Evolutionary conservation across 2,888 invertebrate genomes (phyloP).

Genomic region (Agrochola lychnidis): DNA sequence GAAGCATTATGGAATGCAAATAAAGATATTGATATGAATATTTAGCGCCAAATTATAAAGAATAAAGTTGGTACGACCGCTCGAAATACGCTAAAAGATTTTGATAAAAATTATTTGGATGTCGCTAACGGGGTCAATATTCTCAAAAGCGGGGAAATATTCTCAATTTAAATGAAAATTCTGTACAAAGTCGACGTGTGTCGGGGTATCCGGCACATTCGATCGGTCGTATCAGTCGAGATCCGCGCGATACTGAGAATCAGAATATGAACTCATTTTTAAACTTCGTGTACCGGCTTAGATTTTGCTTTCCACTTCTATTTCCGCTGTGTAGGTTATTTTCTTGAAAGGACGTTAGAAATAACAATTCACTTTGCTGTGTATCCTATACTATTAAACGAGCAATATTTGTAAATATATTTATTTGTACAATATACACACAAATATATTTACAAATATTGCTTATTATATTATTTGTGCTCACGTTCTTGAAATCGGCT

Average conservation of each 20-base stretch:
- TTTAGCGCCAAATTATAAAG: background rate
- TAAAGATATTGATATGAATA: background rate
- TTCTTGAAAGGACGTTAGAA: background rate
- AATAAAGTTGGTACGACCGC: background rate
- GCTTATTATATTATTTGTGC: too few species aligned
- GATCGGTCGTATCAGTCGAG: slow-evolving; percentile 1
- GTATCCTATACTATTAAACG: too few species aligned
- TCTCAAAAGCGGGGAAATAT: slow-evolving; percentile 8
- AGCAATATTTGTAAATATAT: too few species aligned
- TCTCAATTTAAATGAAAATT: background rate
- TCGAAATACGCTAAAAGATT: background rate
- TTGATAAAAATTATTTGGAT: background rate
- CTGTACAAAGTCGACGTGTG: background rate
- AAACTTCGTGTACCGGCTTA: background rate
- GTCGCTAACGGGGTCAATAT: background rate
- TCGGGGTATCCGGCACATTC: slow-evolving; percentile 3
- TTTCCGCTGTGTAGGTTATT: background rate
- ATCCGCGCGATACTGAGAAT: background rate
- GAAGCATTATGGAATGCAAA: background rate
- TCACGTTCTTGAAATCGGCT: too few species aligned
- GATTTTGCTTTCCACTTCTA: background rate
- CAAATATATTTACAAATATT: too few species aligned
- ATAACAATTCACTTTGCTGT: background rate
- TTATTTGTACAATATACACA: too few species aligned
- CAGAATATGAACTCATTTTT: slow-evolving; percentile 6